phyloP scores from a whole-genome alignment of 64 coral and sea anemone species.

The Stichodactyla helianthus region DNA sequence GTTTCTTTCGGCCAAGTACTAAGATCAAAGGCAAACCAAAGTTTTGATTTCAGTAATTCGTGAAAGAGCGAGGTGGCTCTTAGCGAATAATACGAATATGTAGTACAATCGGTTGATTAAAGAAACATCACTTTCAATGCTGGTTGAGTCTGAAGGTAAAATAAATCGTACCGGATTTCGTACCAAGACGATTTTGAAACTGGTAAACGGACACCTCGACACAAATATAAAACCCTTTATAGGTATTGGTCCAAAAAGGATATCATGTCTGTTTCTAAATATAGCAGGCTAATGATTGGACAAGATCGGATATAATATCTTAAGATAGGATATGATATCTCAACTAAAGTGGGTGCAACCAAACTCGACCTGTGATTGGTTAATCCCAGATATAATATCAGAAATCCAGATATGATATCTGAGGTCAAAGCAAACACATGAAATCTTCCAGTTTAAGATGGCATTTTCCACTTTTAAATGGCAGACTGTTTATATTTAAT shows the following conservation, averaged over 20 bases:
- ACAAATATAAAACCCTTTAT: background rate
- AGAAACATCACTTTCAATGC: background rate
- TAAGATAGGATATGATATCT: slow-evolving; percentile 18
- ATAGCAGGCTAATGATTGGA: slow-evolving; percentile 13
- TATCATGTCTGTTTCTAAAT: slow-evolving; percentile 13
- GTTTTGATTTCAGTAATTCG: background rate
- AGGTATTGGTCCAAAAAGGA: background rate
- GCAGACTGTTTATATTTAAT: too few species aligned
- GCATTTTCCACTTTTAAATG: too few species aligned
- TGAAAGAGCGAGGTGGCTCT: background rate
- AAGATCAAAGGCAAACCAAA: background rate
- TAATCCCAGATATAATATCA: slow-evolving; percentile 13
- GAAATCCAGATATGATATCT: background rate
- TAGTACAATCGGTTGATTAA: background rate
- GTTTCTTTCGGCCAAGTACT: too few species aligned
- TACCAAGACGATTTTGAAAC: background rate
- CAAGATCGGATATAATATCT: background rate
- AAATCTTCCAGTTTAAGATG: too few species aligned
- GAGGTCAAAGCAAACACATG: too few species aligned
- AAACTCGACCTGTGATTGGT: slow-evolving; percentile 11
- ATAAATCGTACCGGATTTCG: background rate
- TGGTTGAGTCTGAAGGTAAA: background rate
- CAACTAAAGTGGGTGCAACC: background rate
- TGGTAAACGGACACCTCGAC: background rate
- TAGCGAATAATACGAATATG: background rate